phyloP scores from a whole-genome alignment of 1,140 invertebrate genomes.

The Drosophila virilis region DNA sequence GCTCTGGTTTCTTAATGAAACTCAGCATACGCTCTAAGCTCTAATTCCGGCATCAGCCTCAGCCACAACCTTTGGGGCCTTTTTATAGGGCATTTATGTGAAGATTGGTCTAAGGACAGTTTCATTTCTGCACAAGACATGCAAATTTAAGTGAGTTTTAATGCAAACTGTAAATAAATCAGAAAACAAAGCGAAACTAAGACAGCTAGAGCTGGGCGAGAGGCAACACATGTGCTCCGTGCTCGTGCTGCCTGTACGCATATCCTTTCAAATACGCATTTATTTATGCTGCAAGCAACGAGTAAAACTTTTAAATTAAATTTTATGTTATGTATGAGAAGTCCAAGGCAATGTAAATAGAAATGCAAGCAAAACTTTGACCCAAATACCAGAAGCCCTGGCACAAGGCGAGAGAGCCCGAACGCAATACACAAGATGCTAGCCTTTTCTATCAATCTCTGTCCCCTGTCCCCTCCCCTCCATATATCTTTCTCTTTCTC shows the following conservation, averaged over 20 bases:
- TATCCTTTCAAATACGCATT: conserved; percentile 58
- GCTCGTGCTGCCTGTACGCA: conserved; percentile 5
- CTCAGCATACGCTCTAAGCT: neutral
- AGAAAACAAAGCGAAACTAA: conserved; percentile 38
- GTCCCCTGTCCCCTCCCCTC: neutral
- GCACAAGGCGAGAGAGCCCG: conserved; percentile 6
- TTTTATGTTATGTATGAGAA: conserved; percentile 57
- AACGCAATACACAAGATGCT: conserved; percentile 24
- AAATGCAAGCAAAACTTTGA: conserved; percentile 69
- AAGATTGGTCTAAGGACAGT: conserved; percentile 41
- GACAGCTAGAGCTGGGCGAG: neutral
- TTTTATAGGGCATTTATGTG: conserved; percentile 22
- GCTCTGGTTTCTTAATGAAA: no score
- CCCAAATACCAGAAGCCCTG: conserved; percentile 59
- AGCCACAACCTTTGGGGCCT: neutral
- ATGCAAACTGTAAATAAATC: conserved; percentile 71
- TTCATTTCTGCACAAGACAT: conserved; percentile 59
- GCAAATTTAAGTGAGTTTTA: conserved; percentile 72
- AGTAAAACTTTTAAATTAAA: conserved; percentile 76
- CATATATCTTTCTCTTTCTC: neutral
- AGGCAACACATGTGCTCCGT: conserved; percentile 48
- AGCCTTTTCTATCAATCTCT: conserved; percentile 3
- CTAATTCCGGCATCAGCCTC: neutral
- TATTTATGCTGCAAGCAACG: conserved; percentile 57
- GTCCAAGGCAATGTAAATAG: conserved; percentile 54